Conservation (phyloP, 2,888 invertebrate genomes). For the Schrankia costaestrigalis region DNA sequence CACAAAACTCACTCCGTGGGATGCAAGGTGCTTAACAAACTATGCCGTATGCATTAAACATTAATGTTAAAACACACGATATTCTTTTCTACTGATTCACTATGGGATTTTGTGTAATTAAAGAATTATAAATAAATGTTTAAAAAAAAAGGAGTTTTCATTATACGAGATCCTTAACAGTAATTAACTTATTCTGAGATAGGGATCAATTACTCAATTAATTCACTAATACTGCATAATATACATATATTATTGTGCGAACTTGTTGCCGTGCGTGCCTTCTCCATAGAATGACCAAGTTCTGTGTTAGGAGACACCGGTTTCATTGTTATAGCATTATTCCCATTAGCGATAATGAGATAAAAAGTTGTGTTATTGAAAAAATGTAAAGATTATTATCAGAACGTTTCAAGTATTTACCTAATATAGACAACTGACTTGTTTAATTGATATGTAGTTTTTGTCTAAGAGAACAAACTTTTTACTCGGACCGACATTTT, state of each 20-base stretch:
- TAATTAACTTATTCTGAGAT: constrained; percentile 25
- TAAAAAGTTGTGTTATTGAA: constrained; percentile 5
- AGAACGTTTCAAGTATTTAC: no score
- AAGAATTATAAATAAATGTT: constrained; percentile 21
- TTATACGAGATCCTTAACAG: constrained; percentile 6
- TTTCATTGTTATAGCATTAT: neutral
- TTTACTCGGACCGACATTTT: no score
- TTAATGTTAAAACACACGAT: constrained; percentile 31
- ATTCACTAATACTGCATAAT: constrained; percentile 12
- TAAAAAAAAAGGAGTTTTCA: constrained; percentile 23
- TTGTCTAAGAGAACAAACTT: no score
- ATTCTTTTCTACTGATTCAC: constrained; percentile 28
- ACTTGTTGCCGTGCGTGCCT: neutral
- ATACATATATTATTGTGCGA: constrained; percentile 5
- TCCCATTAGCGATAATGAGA: constrained; percentile 1
- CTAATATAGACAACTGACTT: no score
- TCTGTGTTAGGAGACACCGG: constrained; percentile 4
- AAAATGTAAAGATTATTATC: no score
- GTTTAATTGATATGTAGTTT: no score
- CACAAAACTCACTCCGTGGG: constrained; percentile 16
- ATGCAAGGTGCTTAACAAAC: constrained; percentile 19
- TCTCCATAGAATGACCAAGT: no score
- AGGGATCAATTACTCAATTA: constrained; percentile 25
- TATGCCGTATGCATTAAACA: constrained; percentile 32
- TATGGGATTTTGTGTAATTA: constrained; percentile 41